Evolutionary conservation across 2,113 vertebrate genomes (phyloP), one percentile per base, ranked within the genome.

Genomic region (Lepus americanus): DNA sequence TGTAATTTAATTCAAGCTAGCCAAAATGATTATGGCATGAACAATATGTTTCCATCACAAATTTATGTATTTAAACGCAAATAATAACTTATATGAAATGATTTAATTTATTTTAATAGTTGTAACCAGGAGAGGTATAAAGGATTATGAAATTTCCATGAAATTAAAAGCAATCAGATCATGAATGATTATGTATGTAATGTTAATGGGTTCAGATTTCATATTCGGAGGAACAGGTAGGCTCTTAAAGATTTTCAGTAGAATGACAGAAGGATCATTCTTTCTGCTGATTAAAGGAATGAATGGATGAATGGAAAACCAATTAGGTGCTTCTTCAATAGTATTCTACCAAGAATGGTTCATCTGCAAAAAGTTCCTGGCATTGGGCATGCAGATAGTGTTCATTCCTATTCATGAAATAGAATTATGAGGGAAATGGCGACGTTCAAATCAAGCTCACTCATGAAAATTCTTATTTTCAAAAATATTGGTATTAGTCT

Each of bases 51-150:
- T 33, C 4, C 31, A 5, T 70, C 6, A 79, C 39, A 2, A 44
- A 61, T 1, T 73, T 70, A 20, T 16, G 22, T 16, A 69, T 3
- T 33, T 87, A 13, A 36, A n/a, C 9, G 53, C 11, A 80, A 80
- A 64, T 27, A 49, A 64, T 36, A 74, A 61, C 5, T 80, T 25
- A 64, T 31, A 81, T 64, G 69, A 86, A 74, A 4, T 27, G 1
- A n/a, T 85, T 83, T 67, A 59, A 77, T 93, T 84, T 80, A 53
- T 86, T 85, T 9, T 86, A 95, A 66, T 74, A 44, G 16, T 0
- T 51, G 23, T 0, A 23, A 67, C 8, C 1, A 73, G 22, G 11
- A 9, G 82, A 77, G 1, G 3, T 70, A 67, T 17, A 59, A 51
- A 74, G 4, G 14, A 63, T 22, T 84, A 0, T 59, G 81, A 81